Evolutionary conservation across 1,140 invertebrate genomes (phyloP).

Genomic region (Odontomachus brunneus): DNA sequence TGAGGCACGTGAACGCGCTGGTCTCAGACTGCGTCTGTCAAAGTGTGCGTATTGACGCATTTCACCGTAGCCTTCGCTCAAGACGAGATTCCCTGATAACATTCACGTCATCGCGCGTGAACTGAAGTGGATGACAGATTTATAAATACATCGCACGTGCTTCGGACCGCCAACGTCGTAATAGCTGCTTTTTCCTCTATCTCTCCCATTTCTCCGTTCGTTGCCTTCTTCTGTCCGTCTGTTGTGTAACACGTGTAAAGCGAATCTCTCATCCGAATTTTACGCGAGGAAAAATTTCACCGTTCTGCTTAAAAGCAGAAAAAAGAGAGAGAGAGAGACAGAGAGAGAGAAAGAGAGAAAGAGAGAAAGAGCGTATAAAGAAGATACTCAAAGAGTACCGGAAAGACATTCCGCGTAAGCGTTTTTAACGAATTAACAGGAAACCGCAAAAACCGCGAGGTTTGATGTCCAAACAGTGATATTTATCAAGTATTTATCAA

Average conservation of each 20-base stretch:
- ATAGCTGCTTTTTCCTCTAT: not conserved
- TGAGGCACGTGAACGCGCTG: not conserved
- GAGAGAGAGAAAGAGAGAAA: too few species aligned
- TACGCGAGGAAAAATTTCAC: not conserved
- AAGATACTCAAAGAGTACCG: too few species aligned
- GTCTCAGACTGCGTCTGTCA: not conserved
- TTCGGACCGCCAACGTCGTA: not conserved
- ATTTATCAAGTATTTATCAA: too few species aligned
- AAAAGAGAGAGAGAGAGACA: not conserved
- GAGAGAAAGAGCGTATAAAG: too few species aligned
- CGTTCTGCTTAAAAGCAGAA: not conserved
- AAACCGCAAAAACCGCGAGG: too few species aligned
- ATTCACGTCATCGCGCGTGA: slow-evolving; percentile 51
- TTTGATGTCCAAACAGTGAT: too few species aligned
- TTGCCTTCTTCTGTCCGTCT: not conserved
- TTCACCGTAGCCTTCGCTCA: slow-evolving; percentile 18
- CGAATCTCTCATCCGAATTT: too few species aligned
- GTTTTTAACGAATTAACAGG: too few species aligned
- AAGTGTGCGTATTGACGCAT: slow-evolving; percentile 15
- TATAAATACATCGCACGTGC: slow-evolving; percentile 12
- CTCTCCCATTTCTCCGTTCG: not conserved
- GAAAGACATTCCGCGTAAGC: too few species aligned
- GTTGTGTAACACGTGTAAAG: not conserved
- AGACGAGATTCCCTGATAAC: slow-evolving; percentile 48
- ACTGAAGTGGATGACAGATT: slow-evolving; percentile 43